Percentiles rank a stretch among this genome's conserved stretches.
phyloP scores from a whole-genome alignment of 2,888 invertebrate species.

The Prostheceraeus crozeri region DNA sequence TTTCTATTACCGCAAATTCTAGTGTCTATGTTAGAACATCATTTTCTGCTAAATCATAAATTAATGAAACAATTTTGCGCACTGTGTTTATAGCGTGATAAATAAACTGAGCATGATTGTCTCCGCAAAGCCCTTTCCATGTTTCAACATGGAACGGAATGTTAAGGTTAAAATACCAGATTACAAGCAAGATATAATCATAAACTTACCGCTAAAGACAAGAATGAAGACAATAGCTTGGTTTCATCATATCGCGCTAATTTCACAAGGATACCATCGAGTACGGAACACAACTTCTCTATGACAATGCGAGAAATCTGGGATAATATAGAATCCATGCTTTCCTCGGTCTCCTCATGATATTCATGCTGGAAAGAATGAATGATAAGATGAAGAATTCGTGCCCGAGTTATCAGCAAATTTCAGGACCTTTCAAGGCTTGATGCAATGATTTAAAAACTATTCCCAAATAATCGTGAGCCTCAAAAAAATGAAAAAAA shows the following conservation, averaged over 20 bases:
- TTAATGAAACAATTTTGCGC: too few relatives aligned
- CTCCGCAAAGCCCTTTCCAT: too few relatives aligned
- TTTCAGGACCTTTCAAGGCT: too few relatives aligned
- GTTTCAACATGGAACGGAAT: too few relatives aligned
- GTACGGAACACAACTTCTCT: constrained; percentile 70
- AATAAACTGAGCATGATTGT: too few relatives aligned
- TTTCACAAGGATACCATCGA: constrained; percentile 85
- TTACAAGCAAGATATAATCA: too few relatives aligned
- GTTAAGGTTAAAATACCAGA: too few relatives aligned
- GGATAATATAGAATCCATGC: constrained; percentile 68
- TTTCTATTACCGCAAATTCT: too few relatives aligned
- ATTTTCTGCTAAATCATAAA: too few relatives aligned
- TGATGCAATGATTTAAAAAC: too few relatives aligned
- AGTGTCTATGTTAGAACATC: too few relatives aligned
- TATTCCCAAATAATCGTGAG: not conserved
- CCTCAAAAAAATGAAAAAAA: not conserved
- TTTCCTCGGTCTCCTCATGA: constrained; percentile 89
- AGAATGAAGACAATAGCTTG: constrained; percentile 78
- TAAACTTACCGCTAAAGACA: constrained; percentile 78
- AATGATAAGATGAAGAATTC: not conserved
- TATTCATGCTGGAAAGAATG: constrained; percentile 69
- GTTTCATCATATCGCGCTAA: constrained; percentile 95
- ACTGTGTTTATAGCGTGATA: too few relatives aligned
- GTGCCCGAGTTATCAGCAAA: not conserved
- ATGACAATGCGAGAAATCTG: constrained; percentile 91